Evolutionary conservation across 2,888 invertebrate species (phyloP).

Genomic region (Osmoderma eremita): DNA sequence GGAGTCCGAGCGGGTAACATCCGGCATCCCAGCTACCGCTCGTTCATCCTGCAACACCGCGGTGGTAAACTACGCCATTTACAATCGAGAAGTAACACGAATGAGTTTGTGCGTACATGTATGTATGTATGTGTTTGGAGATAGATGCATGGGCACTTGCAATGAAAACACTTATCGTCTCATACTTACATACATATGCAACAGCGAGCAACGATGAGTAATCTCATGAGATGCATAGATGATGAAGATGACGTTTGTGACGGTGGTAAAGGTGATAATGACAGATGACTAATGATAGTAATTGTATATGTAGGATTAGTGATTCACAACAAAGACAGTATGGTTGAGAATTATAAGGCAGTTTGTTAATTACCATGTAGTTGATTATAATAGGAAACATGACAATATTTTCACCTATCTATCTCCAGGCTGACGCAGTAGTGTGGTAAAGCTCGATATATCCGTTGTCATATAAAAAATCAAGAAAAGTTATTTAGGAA

Average conservation of each 20-base stretch:
- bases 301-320: too few relatives aligned
- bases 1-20: constrained; percentile 68
- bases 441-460: too few relatives aligned
- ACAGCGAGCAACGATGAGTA: not conserved
- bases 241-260: not conserved
- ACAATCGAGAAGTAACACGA: constrained; percentile 23
- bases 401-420: too few relatives aligned
- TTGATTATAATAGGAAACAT: too few relatives aligned
- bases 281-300: not conserved
- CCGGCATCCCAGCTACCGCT: constrained; percentile 65
- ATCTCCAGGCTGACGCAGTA: too few relatives aligned
- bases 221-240: not conserved
- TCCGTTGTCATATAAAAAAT: too few relatives aligned
- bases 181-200: not conserved
- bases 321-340: too few relatives aligned
- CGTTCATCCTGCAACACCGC: constrained; percentile 59
- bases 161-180: too few relatives aligned
- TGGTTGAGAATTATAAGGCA: too few relatives aligned
- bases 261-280: not conserved
- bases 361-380: too few relatives aligned
- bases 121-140: not conserved
- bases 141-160: not conserved
- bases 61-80: constrained; percentile 35
- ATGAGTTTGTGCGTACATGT: constrained; percentile 5
- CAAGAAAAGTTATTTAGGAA: too few relatives aligned